phyloP scores from a whole-genome alignment of 2,888 invertebrate species.

The Frankliniella intonsa region DNA sequence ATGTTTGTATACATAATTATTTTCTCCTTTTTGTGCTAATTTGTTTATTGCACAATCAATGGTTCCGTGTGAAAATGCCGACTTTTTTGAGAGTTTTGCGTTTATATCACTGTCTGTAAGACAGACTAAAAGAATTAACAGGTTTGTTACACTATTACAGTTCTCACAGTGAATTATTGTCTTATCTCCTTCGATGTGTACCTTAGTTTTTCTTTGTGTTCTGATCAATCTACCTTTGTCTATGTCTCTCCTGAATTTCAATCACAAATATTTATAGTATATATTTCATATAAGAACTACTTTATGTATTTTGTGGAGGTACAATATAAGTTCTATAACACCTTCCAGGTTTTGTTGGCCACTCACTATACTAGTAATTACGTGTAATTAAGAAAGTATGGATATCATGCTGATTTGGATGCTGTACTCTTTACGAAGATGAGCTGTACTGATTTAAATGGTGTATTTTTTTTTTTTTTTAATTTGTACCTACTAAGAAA shows the following conservation, averaged over 20 bases:
- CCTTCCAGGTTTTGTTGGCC: not conserved
- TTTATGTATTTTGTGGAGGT: constrained; percentile 7
- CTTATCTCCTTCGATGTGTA: not conserved
- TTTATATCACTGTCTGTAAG: not conserved
- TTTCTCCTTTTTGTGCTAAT: not conserved
- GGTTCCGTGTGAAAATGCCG: not conserved
- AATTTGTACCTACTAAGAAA: not conserved
- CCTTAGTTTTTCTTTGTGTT: not conserved
- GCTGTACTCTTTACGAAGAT: not conserved
- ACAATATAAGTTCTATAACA: not conserved
- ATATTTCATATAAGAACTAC: not conserved
- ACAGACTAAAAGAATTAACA: not conserved
- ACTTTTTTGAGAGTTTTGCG: not conserved
- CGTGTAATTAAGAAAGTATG: not conserved
- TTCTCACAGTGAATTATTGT: not conserved
- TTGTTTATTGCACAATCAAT: not conserved
- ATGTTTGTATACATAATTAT: not conserved
- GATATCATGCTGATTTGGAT: not conserved
- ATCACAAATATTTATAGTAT: not conserved
- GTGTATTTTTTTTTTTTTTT: not conserved
- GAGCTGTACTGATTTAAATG: constrained; percentile 11
- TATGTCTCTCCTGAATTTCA: too few species aligned
- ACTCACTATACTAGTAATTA: not conserved
- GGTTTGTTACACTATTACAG: not conserved
- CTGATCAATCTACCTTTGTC: not conserved